These are phyloP conservation scores for Neria commutata DNA, from an alignment of 2,888 invertebrate species.

Conservation along the genomic window DNA sequence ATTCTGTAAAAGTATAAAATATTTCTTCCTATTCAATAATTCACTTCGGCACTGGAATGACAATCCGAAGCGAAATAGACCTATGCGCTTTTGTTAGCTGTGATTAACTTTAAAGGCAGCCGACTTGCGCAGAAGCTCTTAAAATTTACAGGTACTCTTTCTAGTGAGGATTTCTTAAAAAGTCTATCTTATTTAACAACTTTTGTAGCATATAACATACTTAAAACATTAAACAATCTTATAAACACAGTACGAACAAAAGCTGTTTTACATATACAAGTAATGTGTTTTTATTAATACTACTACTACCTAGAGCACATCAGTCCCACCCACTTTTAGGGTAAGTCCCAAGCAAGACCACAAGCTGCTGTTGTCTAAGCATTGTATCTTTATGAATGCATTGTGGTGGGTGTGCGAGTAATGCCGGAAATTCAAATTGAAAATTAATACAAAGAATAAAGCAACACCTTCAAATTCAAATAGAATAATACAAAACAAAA, in stretches of 20 bases:
- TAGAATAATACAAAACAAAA: background rate
- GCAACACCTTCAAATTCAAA: constrained; percentile 2
- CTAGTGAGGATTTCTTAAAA: too few relatives aligned
- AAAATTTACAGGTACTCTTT: too few relatives aligned
- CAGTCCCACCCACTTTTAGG: background rate
- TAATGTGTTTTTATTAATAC: background rate
- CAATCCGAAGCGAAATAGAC: too few relatives aligned
- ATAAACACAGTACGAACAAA: background rate
- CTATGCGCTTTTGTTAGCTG: too few relatives aligned
- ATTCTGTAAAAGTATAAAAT: too few relatives aligned
- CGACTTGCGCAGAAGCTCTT: too few relatives aligned
- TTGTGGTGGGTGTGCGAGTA: constrained; percentile 21
- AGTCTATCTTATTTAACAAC: too few relatives aligned
- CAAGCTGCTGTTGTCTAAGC: background rate
- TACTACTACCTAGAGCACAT: background rate
- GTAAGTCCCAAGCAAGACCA: background rate
- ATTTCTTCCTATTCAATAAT: too few relatives aligned
- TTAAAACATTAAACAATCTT: too few relatives aligned
- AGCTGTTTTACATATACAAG: background rate
- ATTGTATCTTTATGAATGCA: background rate
- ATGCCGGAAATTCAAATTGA: constrained; percentile 22
- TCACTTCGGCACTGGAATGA: too few relatives aligned
- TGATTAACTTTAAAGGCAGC: too few relatives aligned
- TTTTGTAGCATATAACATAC: too few relatives aligned
- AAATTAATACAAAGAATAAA: background rate